Evolutionary conservation across 2,113 vertebrate genomes (phyloP), one percentile per base, ranked within the genome.

Genomic region (Gavialis gangeticus): DNA sequence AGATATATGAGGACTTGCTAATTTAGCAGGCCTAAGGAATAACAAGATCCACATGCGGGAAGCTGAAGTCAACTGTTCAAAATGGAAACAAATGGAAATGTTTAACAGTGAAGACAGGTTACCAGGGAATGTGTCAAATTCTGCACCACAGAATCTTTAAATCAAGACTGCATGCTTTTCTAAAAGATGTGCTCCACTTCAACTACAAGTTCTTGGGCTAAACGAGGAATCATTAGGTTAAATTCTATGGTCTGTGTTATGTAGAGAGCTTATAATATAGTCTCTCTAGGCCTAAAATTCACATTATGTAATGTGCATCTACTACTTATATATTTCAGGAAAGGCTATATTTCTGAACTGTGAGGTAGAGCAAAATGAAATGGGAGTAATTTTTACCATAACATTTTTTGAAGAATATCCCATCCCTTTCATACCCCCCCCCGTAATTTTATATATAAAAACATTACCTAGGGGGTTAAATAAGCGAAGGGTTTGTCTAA

Each of bases 201-300:
- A 66, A 18, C 27, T 79, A 58, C 54, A 17, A 0, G 19, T 69
- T 19, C n/a, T 69, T 69, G 34, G n/a, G 3, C n/a, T 69, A 69
- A 30, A 69, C 19, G 18, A 69, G 66, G n/a, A 69, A 69, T 69
- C n/a, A 34, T 28, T 21, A 69, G n/a, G 17, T 76, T 55, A 25
- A 86, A 62, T 63, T 56, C 76, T 34, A 60, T 63, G 75, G 79
- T 28, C 63, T 15, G 10, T 25, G 22, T 66, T 56, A 80, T 12
- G 69, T 57, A 83, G 1, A 59, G 80, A 88, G 75, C 86, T 62
- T 12, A 57, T 34, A 77, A 62, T 30, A 88, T 34, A 82, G 5
- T 2, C 57, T 85, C 95, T 83, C 89, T 88, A 59, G 85, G 85
- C 91, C 89, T 66, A 28, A 30, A 85, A 63, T 85, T 79, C n/a